These are phyloP conservation scores for Dicycla oo DNA, from an alignment of 2,888 invertebrate genomes.

Conservation along the genomic window DNA sequence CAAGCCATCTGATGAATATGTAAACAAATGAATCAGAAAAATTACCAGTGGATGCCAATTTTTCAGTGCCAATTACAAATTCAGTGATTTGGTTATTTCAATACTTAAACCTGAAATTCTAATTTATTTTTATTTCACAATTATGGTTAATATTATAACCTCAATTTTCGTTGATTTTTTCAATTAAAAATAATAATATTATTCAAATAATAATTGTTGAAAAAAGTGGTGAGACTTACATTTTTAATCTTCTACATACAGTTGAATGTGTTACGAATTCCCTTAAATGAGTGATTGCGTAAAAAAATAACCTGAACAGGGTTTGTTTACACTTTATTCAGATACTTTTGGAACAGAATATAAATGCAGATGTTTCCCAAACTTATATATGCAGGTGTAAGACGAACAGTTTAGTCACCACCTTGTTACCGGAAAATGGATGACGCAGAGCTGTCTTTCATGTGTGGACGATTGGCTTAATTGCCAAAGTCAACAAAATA, in stretches of 20 bases:
- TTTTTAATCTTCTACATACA: background rate
- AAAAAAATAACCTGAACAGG: background rate
- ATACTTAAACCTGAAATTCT: too few species aligned
- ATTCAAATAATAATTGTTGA: too few species aligned
- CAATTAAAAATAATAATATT: too few species aligned
- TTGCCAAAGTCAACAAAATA: conserved; percentile 43
- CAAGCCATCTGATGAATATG: too few species aligned
- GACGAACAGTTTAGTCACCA: conserved; percentile 23
- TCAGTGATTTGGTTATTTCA: too few species aligned
- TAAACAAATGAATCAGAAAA: too few species aligned
- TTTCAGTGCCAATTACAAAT: too few species aligned
- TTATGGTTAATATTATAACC: too few species aligned
- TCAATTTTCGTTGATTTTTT: too few species aligned
- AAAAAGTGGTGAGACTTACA: background rate
- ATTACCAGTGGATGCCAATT: too few species aligned
- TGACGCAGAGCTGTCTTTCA: conserved; percentile 44
- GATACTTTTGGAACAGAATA: background rate
- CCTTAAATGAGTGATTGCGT: too few species aligned
- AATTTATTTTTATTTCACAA: too few species aligned
- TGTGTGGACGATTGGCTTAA: background rate
- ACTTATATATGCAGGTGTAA: conserved; percentile 11
- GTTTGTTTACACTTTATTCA: background rate
- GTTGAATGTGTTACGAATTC: background rate
- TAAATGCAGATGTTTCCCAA: background rate
- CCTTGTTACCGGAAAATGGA: conserved; percentile 14